A percentile compares a stretch with the other conserved stretches of the same genome.
Evolutionary conservation across 2,113 vertebrate genomes (phyloP).

Genomic region (Amia ocellicauda): DNA sequence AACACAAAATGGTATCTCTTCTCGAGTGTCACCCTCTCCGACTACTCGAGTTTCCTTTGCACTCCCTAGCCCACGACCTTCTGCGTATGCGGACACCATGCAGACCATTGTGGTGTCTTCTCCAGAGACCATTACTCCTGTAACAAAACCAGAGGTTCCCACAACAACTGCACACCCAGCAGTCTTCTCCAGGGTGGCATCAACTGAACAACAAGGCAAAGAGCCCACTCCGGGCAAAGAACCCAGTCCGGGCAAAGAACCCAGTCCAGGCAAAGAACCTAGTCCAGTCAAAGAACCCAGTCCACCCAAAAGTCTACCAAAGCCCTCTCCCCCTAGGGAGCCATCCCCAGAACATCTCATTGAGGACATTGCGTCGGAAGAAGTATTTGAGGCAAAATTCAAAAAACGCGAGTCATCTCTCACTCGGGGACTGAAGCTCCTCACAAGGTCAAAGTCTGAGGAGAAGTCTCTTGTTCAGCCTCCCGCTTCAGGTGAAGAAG

Average conservation of each 20-base stretch:
- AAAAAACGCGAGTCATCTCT: constrained; percentile 88
- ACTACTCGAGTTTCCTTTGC: constrained; percentile 43
- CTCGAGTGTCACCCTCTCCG: constrained; percentile 40
- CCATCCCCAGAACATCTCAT: constrained; percentile 51
- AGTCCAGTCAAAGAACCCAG: constrained; percentile 62
- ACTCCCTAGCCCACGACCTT: constrained; percentile 65
- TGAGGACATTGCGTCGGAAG: constrained; percentile 84
- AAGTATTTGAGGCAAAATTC: constrained; percentile 93
- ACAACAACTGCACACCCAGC: constrained; percentile 65
- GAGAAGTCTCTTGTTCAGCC: constrained; percentile 63
- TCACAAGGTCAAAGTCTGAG: constrained; percentile 80
- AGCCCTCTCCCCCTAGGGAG: constrained; percentile 41
- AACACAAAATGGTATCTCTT: constrained; percentile 35
- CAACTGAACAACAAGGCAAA: constrained; percentile 58
- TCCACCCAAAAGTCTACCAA: constrained; percentile 47
- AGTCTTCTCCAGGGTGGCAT: constrained; percentile 68
- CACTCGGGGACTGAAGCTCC: constrained; percentile 77
- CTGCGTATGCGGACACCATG: constrained; percentile 87
- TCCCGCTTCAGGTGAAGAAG: constrained; percentile 68
- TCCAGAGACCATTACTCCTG: constrained; percentile 35
- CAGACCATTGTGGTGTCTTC: constrained; percentile 75
- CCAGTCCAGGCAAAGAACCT: too few relatives aligned
- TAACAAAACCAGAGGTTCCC: constrained; percentile 28
- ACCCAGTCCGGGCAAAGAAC: too few relatives aligned
- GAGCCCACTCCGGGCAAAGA: too few relatives aligned